Conservation (phyloP, 1,140 invertebrate genomes). For the Drosophila burlai region DNA sequence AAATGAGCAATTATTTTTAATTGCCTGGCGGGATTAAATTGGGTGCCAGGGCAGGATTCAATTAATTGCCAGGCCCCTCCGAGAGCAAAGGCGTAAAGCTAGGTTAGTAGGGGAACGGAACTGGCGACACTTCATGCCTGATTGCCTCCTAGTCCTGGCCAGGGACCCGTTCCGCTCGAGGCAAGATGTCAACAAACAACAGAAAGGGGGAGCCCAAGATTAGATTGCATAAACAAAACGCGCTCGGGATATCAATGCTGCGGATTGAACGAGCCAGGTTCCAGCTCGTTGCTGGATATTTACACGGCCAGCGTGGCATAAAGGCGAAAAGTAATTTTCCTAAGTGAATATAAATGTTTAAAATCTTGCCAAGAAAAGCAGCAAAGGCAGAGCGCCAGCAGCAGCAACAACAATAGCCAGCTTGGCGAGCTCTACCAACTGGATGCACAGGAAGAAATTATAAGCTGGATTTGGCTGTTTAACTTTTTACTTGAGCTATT, state of each 20-base stretch:
- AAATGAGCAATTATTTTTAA: constrained; percentile 80
- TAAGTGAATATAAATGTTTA: constrained; percentile 84
- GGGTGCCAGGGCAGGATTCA: constrained; percentile 54
- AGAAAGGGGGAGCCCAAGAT: constrained; percentile 36
- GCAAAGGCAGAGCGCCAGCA: background rate
- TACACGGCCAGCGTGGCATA: constrained; percentile 71
- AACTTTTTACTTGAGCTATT: too few species aligned
- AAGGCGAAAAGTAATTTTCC: constrained; percentile 82
- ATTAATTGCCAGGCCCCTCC: constrained; percentile 58
- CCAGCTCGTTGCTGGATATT: constrained; percentile 66
- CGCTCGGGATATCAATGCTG: constrained; percentile 52
- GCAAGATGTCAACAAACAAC: constrained; percentile 67
- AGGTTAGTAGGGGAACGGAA: background rate
- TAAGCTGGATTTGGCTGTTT: background rate
- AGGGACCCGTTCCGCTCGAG: constrained; percentile 31
- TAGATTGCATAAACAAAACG: constrained; percentile 75
- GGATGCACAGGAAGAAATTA: background rate
- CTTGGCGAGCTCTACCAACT: constrained; percentile 1
- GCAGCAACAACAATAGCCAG: constrained; percentile 22
- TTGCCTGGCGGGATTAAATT: constrained; percentile 60
- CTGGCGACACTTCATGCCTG: constrained; percentile 31
- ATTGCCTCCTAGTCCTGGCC: constrained; percentile 11
- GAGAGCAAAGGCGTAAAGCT: constrained; percentile 5
- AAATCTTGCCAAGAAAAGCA: constrained; percentile 53
- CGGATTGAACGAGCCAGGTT: constrained; percentile 51